Evolutionary conservation across 2,113 vertebrate species (phyloP), one percentile per base, ranked within the genome.

Genomic region (Dicaeum eximium): DNA sequence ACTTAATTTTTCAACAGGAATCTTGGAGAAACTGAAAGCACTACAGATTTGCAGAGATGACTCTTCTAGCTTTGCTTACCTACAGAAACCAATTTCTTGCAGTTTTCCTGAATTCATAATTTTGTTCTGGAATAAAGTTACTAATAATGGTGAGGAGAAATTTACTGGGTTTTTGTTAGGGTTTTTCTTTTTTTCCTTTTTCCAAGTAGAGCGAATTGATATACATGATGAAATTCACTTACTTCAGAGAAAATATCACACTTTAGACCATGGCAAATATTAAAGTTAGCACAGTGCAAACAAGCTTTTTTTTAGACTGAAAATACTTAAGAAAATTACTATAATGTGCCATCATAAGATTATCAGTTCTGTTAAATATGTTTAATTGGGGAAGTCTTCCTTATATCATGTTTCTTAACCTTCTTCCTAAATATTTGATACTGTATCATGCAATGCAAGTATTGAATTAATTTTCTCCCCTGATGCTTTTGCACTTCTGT

Each of bases 401-500:
- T 54, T n/a, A 66, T 42, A 54, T 24, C 62, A 33, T 24, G 19
- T 78, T 85, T 93, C 33, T 47, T 85, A 82, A 53, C 42, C 28
- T 42, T 80, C 67, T 75, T 53, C 44, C 82, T 93, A 61, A 92
- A 71, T 70, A 80, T 71, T 84, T 78, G 24, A 56, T 58, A 92
- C 14, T 15, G 10, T 51, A 78, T 40, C 38, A 62, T 84, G 42
- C 80, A 88, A 93, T 78, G 51, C 16, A 88, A 88, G 56, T 64
- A 72, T 31, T 81, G 72, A 92, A 96, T 90, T 60, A 45, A 70
- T 93, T 92, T 95, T 84, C 56, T 94, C 44, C 60, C 79, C 45
- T 61, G n/a, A 92, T 64, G 60, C 50, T 86, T 95, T 81, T 88
- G 61, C 73, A 84, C 45, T 94, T 95, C 91, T 93, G 77, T 95